Percentiles rank a stretch among this genome's conserved stretches.
Conservation (phyloP, 1,140 invertebrate species). For the Eurosta solidaginis region DNA sequence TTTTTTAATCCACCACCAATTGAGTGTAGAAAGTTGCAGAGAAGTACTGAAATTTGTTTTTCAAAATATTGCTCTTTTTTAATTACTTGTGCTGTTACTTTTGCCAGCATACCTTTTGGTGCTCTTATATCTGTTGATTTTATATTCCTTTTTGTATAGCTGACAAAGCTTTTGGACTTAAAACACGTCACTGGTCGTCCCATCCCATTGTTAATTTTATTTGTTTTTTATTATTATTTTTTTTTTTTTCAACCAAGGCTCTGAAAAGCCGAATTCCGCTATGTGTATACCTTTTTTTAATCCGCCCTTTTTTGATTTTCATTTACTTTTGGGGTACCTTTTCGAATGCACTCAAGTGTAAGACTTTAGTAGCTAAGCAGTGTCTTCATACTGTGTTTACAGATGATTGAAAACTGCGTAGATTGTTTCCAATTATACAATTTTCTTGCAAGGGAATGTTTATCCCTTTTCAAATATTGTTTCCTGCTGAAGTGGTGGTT, state of each 20-base stretch:
- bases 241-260: not conserved
- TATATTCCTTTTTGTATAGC: not conserved
- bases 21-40: not conserved
- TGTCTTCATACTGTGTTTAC: too few relatives aligned
- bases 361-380: constrained; percentile 52
- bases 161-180: not conserved
- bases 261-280: not conserved
- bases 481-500: not conserved
- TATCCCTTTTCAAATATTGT: not conserved
- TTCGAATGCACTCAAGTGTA: constrained; percentile 46
- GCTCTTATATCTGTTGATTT: not conserved
- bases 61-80: not conserved
- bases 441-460: not conserved
- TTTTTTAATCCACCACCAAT: not conserved
- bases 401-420: not conserved
- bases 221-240: not conserved
- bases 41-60: not conserved
- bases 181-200: not conserved
- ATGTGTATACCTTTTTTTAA: not conserved
- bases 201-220: not conserved
- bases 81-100: not conserved
- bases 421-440: constrained; percentile 3
- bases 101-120: not conserved
- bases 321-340: not conserved
- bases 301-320: not conserved